These are phyloP conservation scores for Patella depressa DNA, from an alignment of 2,888 invertebrate species.

Conservation along the genomic window DNA sequence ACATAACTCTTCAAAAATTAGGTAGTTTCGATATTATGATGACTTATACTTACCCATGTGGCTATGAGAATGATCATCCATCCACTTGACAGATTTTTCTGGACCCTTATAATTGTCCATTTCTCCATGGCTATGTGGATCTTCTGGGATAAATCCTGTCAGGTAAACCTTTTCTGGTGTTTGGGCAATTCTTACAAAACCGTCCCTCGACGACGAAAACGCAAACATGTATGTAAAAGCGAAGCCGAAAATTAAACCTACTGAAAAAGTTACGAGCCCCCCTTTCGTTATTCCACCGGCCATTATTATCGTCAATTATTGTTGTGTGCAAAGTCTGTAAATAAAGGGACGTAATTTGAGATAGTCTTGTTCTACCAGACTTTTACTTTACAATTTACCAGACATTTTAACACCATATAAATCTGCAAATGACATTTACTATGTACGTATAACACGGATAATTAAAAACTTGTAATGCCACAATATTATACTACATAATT, in stretches of 20 bases:
- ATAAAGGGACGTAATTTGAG: background rate
- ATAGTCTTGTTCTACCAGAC: background rate
- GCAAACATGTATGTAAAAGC: conserved; percentile 42
- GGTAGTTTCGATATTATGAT: conserved; percentile 14
- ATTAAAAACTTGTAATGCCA: too few relatives aligned
- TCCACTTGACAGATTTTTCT: conserved; percentile 40
- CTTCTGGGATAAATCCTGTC: conserved; percentile 40
- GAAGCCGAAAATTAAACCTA: conserved; percentile 48
- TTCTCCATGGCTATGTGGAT: conserved; percentile 49
- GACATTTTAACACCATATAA: too few relatives aligned
- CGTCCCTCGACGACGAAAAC: conserved; percentile 13
- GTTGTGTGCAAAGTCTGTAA: background rate
- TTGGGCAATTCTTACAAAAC: background rate
- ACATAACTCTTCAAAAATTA: too few relatives aligned
- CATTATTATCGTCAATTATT: background rate
- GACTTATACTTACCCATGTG: conserved; percentile 38
- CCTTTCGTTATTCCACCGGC: conserved; percentile 26
- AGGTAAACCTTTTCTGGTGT: background rate
- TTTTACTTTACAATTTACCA: too few relatives aligned
- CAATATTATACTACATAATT: too few relatives aligned
- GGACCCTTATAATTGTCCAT: conserved; percentile 44
- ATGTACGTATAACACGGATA: too few relatives aligned
- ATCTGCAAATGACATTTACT: too few relatives aligned
- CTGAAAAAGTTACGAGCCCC: conserved; percentile 42
- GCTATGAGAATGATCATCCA: conserved; percentile 44